Conservation (phyloP, 2,113 vertebrate species). For the Isurus oxyrinchus region DNA sequence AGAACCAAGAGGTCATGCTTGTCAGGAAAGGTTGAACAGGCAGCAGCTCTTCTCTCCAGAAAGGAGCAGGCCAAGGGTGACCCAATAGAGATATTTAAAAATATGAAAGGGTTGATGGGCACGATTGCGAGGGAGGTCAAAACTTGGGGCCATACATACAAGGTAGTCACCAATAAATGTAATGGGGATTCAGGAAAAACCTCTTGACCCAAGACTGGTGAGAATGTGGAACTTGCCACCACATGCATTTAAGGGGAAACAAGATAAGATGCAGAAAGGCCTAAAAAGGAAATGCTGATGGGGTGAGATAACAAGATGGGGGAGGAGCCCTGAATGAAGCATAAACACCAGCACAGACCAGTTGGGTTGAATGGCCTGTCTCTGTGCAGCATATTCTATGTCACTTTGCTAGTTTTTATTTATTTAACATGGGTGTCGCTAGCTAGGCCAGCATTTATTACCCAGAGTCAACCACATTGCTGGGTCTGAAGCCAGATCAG, state of each 20-base stretch:
- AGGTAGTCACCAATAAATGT: background rate
- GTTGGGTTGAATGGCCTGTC: background rate
- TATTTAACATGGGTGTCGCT: too few species aligned
- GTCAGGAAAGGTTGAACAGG: too few species aligned
- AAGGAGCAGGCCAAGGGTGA: too few species aligned
- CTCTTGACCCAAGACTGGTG: background rate
- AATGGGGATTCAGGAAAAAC: background rate
- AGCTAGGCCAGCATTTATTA: too few species aligned
- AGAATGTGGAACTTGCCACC: background rate
- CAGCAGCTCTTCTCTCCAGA: too few species aligned
- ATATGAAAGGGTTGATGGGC: background rate
- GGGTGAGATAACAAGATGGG: background rate
- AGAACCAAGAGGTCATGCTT: too few species aligned
- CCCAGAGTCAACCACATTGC: too few species aligned
- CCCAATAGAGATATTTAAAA: too few species aligned
- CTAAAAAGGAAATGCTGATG: background rate
- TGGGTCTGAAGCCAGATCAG: too few species aligned
- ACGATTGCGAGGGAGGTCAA: background rate
- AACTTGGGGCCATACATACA: background rate
- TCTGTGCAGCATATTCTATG: too few species aligned
- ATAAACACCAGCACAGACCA: background rate
- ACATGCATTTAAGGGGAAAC: background rate
- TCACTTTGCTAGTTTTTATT: too few species aligned
- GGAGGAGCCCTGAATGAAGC: background rate
- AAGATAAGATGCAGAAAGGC: background rate